Percentiles rank a stretch among this genome's conserved stretches.
phyloP scores from a whole-genome alignment of 2,797 vertebrate species.

The Galaxias olidus region DNA sequence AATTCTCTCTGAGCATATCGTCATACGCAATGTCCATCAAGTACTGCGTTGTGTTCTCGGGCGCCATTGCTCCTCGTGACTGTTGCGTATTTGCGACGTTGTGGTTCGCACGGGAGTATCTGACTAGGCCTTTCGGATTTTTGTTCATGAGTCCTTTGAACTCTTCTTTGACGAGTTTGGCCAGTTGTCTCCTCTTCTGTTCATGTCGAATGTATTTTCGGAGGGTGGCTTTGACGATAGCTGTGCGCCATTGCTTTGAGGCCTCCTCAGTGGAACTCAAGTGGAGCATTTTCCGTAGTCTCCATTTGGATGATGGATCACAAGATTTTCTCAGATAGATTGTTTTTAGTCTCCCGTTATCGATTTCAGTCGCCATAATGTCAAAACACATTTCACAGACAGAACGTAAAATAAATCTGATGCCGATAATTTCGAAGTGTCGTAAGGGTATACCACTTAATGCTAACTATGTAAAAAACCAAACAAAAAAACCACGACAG shows the following conservation, averaged over 20 bases:
- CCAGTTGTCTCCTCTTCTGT: conserved; percentile 12
- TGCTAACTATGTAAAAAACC: too few relatives aligned
- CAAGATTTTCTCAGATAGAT: conserved; percentile 6
- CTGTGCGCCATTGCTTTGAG: not conserved
- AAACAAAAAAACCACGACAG: too few relatives aligned
- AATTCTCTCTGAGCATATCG: conserved; percentile 39
- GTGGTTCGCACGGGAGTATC: accelerated
- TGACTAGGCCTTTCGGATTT: not conserved
- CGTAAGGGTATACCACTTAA: too few relatives aligned
- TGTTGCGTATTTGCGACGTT: not conserved
- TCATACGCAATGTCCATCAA: conserved; percentile 70
- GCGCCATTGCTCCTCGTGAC: conserved; percentile 66
- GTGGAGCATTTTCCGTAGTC: conserved; percentile 22
- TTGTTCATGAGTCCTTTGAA: not conserved
- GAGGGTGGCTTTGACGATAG: not conserved
- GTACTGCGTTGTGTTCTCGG: conserved; percentile 78
- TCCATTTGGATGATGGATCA: conserved; percentile 7
- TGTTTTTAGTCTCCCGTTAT: not conserved
- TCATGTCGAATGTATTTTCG: conserved; percentile 26
- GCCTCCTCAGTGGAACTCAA: conserved; percentile 15
- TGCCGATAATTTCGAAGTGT: too few relatives aligned
- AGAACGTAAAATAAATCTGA: not conserved
- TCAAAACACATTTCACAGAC: conserved; percentile 63
- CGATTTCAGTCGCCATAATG: conserved; percentile 40
- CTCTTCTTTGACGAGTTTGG: not conserved